phyloP scores from a whole-genome alignment of 2,113 vertebrate genomes.

The Notothenia rossii region DNA sequence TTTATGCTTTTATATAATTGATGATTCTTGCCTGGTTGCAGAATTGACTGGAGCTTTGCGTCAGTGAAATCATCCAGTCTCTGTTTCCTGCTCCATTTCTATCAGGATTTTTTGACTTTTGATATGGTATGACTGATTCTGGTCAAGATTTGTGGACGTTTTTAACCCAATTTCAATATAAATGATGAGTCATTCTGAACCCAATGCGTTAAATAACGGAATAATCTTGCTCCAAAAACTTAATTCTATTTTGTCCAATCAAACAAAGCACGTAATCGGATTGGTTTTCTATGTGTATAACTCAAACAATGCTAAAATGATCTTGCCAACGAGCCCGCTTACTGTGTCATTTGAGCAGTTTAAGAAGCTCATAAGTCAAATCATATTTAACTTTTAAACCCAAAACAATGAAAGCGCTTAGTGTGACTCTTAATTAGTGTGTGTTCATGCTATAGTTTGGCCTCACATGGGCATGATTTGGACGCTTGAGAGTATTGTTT shows the following conservation, averaged over 20 bases:
- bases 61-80: neutral
- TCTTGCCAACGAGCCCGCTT: constrained; percentile 16
- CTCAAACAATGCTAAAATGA: constrained; percentile 48
- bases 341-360: constrained; percentile 48
- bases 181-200: constrained; percentile 38
- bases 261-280: constrained; percentile 31
- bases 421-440: neutral
- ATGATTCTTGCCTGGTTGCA: neutral
- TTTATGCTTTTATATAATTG: neutral
- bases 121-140: neutral
- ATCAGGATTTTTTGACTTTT: neutral
- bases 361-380: constrained; percentile 33
- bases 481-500: constrained; percentile 48
- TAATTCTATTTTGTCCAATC: constrained; percentile 25
- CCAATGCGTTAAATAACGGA: constrained; percentile 36
- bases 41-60: neutral
- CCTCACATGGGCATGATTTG: constrained; percentile 13
- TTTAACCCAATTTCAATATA: neutral
- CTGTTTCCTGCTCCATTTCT: neutral
- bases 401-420: constrained; percentile 25
- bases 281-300: constrained; percentile 34
- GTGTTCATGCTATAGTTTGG: neutral
- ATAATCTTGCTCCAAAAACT: constrained; percentile 21
- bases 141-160: no score
- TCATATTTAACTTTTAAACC: constrained; percentile 15